Base-by-base conservation (phyloP, 2,113 vertebrate species). In the Anser cygnoides region DNA sequence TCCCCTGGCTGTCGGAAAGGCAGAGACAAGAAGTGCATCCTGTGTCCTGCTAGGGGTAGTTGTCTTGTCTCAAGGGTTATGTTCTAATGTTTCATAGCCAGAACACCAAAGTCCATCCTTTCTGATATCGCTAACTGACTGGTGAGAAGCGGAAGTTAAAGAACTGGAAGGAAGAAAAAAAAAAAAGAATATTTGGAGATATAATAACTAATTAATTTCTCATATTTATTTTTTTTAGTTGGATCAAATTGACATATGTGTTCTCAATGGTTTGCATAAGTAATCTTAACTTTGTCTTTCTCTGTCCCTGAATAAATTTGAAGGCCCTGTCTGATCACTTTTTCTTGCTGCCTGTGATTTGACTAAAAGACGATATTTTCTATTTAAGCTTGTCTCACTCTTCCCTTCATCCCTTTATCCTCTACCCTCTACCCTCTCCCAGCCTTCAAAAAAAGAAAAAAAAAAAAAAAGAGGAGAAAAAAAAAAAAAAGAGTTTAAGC, bases 301-400 rank as follows among this genome's bases (percentile, higher is more conserved):
- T 49, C 10, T 50, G 31, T 67, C 46, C 28, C 72, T 93, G 92
- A 85, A 96, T 93, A 96, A 98, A 97, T 57, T 89, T 89, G 84
- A 95, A 96, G 87, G 65, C 54, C 93, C 33, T 26, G 67, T 39
- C 22, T 78, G 23, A 91, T 59, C 12, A 46, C 18, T 89, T 43
- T 84, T 96, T 96, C 95, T 86, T 85, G 57, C 54, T 81, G 84
- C 88, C 87, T 97, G 65, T 71, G 54, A n/a, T 86, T 95, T 94
- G 76, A 94, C 59, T 97, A 84, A 90, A 97, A 93, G 65, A 89
- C 58, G 41, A 87, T 94, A 95, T 95, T 97, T 97, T 96, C 89
- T 74, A 35, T 59, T 90, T 70, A 93, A 93, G 54, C 7, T 84
- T 49, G 46, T 49, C 20, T 21, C 46, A 49, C 83, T 10, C 1